Percentiles rank a stretch among this genome's conserved stretches.
phyloP scores from a whole-genome alignment of 1,140 invertebrate genomes.

The Amyelois transitella region DNA sequence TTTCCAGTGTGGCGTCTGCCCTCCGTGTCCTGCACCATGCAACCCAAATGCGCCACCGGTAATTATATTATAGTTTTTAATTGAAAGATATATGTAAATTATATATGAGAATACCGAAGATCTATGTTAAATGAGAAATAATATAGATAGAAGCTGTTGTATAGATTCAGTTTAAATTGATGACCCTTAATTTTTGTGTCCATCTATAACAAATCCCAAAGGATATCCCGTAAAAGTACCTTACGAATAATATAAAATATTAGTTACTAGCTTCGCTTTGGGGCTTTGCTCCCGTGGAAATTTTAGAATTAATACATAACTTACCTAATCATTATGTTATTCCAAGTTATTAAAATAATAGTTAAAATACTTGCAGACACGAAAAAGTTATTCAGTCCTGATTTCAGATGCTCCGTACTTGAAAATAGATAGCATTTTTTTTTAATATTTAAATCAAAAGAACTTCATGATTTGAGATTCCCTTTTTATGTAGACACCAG shows the following conservation, averaged over 20 bases:
- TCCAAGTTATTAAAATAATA: too few relatives aligned
- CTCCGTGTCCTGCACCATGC: slow-evolving; percentile 57
- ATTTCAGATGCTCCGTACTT: not conserved
- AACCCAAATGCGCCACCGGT: slow-evolving; percentile 55
- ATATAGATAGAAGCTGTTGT: not conserved
- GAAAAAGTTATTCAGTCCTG: not conserved
- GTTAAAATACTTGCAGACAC: not conserved
- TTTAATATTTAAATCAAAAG: not conserved
- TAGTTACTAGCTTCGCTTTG: too few relatives aligned
- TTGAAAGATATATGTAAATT: not conserved
- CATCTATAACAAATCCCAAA: too few relatives aligned
- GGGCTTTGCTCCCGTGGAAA: too few relatives aligned
- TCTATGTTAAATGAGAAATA: not conserved
- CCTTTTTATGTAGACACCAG: slow-evolving; percentile 42
- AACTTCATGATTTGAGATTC: not conserved
- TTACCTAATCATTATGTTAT: too few relatives aligned
- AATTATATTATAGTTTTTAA: slow-evolving; percentile 15
- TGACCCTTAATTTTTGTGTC: too few relatives aligned
- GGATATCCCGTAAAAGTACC: too few relatives aligned
- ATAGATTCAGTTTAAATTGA: too few relatives aligned
- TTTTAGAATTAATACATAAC: too few relatives aligned
- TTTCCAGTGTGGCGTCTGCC: slow-evolving; percentile 57
- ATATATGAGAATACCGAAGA: not conserved
- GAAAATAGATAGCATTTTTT: not conserved
- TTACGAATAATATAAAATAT: too few relatives aligned